Evolutionary conservation across 2,888 invertebrate species (phyloP).

Genomic region (Dinocampus coccinellae): DNA sequence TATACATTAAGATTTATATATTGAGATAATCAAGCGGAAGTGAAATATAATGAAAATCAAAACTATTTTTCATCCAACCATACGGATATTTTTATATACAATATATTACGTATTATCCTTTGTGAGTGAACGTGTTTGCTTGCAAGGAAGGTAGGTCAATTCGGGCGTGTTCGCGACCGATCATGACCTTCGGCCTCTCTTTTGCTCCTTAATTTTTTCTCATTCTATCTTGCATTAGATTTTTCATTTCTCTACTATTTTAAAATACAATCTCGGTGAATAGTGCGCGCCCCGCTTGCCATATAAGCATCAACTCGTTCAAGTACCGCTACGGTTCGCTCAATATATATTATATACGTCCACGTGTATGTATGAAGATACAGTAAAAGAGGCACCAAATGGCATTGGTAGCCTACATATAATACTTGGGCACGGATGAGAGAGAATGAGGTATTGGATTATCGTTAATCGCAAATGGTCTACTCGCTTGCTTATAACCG

Average conservation of each 20-base stretch:
- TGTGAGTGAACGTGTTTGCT: slow-evolving; percentile 14
- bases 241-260: slow-evolving; percentile 36
- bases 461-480: slow-evolving; percentile 39
- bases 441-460: slow-evolving; percentile 40
- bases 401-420: slow-evolving; percentile 65
- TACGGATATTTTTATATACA: background rate
- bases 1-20: slow-evolving; percentile 11
- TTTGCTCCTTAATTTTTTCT: slow-evolving; percentile 30
- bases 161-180: slow-evolving; percentile 65
- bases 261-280: slow-evolving; percentile 13
- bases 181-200: slow-evolving; percentile 63
- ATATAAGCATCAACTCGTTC: slow-evolving; percentile 55
- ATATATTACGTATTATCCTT: background rate
- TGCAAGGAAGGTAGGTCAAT: slow-evolving; percentile 43
- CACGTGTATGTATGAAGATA: background rate
- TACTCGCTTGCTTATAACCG: background rate
- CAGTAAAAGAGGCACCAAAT: slow-evolving; percentile 51
- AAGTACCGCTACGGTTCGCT: slow-evolving; percentile 43
- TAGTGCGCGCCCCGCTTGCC: slow-evolving; percentile 6
- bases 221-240: background rate
- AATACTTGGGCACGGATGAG: slow-evolving; percentile 40
- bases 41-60: slow-evolving; percentile 10
- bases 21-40: slow-evolving; percentile 14
- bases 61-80: background rate
- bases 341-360: background rate